A percentile compares a stretch with the other conserved stretches of the same genome.
phyloP scores from a whole-genome alignment of 2,797 vertebrate species.

The Myotis findleyi region DNA sequence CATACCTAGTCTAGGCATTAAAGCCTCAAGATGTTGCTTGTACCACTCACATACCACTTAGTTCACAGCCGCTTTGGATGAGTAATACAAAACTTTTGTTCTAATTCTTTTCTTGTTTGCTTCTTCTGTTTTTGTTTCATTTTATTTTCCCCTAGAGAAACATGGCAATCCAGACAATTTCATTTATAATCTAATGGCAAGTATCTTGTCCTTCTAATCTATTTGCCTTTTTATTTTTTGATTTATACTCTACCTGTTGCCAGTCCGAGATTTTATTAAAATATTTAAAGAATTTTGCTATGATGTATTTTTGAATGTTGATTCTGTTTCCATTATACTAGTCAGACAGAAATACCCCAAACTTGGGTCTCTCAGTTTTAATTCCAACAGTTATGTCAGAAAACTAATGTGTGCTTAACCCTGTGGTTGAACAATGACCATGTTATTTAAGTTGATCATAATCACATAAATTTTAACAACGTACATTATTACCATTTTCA shows the following conservation, averaged over 20 bases:
- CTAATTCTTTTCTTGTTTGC: not conserved
- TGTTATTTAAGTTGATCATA: not conserved
- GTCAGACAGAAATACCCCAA: not conserved
- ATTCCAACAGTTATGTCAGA: not conserved
- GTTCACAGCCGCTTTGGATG: not conserved
- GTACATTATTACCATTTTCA: not conserved
- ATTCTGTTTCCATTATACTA: not conserved
- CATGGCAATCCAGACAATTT: not conserved
- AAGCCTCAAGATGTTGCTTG: slow-evolving; percentile 23
- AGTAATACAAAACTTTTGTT: not conserved
- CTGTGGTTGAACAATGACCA: not conserved
- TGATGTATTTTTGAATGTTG: not conserved
- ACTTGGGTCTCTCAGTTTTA: not conserved
- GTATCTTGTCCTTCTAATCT: not conserved
- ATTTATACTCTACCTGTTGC: not conserved
- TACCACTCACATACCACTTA: not conserved
- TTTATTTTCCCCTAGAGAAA: not conserved
- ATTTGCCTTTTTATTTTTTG: not conserved
- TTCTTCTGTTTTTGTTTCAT: not conserved
- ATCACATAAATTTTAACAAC: slow-evolving; percentile 34
- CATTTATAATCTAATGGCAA: not conserved
- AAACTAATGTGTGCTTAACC: not conserved
- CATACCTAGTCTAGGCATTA: slow-evolving; percentile 21
- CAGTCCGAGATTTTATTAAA: slow-evolving; percentile 6
- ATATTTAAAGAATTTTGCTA: not conserved